Percentiles rank a stretch among this genome's conserved stretches.
Conservation (phyloP, 2,888 invertebrate species). For the Cylindroiulus punctatus region DNA sequence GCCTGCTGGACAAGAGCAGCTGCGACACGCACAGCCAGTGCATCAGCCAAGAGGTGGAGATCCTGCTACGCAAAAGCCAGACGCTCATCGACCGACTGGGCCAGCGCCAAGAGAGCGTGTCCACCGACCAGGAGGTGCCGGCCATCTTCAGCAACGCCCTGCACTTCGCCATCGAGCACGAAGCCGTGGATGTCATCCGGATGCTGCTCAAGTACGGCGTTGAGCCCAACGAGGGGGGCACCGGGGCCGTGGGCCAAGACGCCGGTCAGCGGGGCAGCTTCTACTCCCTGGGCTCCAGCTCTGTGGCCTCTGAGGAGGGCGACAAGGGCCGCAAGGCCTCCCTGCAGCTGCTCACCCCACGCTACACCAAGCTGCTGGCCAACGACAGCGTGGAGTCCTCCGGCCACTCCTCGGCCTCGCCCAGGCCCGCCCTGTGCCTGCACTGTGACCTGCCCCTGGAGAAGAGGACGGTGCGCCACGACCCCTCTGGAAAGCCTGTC, state of each 20-base stretch:
- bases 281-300: constrained; percentile 55
- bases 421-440: constrained; percentile 50
- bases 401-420: constrained; percentile 59
- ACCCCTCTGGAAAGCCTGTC: constrained; percentile 57
- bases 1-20: constrained; percentile 64
- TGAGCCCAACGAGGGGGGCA: constrained; percentile 71
- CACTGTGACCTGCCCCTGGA: constrained; percentile 61
- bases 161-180: constrained; percentile 72
- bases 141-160: constrained; percentile 70
- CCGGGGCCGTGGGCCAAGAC: constrained; percentile 60
- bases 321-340: constrained; percentile 55
- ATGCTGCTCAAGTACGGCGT: constrained; percentile 70
- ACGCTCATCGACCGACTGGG: constrained; percentile 65
- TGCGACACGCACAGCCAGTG: constrained; percentile 63
- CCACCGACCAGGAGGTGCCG: constrained; percentile 65
- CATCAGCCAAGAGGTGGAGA: constrained; percentile 64
- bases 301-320: constrained; percentile 51
- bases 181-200: constrained; percentile 70
- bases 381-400: constrained; percentile 62
- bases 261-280: constrained; percentile 60
- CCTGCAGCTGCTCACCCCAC: constrained; percentile 58
- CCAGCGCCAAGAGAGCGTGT: constrained; percentile 63
- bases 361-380: constrained; percentile 60
- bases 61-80: constrained; percentile 65
- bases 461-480: constrained; percentile 59